Evolutionary conservation across 2,888 invertebrate species (phyloP).

Genomic region (Latrodectus hesperus): DNA sequence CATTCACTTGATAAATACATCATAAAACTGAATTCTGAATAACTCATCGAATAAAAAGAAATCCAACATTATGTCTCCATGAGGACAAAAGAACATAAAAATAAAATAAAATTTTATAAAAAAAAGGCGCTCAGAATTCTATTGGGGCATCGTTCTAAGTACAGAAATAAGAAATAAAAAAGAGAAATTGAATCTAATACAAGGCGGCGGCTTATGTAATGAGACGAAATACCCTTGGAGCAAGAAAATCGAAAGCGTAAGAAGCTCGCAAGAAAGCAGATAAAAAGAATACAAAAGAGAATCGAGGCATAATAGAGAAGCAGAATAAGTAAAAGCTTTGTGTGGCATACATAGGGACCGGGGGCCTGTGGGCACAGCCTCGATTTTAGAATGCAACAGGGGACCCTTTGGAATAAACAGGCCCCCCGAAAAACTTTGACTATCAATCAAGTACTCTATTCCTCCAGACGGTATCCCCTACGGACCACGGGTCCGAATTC

Average conservation of each 20-base stretch:
- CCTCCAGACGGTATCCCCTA: constrained; percentile 52
- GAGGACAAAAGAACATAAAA: neutral
- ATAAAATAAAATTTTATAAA: neutral
- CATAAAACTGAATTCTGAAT: neutral
- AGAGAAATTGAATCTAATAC: constrained; percentile 44
- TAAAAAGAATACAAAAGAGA: constrained; percentile 44
- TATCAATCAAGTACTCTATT: constrained; percentile 57
- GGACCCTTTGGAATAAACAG: constrained; percentile 69
- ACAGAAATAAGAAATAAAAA: constrained; percentile 13
- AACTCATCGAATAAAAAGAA: neutral
- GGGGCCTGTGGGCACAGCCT: constrained; percentile 18
- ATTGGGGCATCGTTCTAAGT: neutral
- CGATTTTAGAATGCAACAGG: constrained; percentile 68
- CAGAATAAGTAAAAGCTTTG: constrained; percentile 51
- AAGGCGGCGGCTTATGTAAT: constrained; percentile 66
- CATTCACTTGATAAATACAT: too few relatives aligned
- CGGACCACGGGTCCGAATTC: constrained; percentile 64
- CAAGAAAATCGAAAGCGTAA: constrained; percentile 57
- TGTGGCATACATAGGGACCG: constrained; percentile 23
- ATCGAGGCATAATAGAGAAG: constrained; percentile 66
- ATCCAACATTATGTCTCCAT: neutral
- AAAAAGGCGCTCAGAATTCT: neutral
- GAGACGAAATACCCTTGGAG: constrained; percentile 61
- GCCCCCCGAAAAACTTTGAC: constrained; percentile 66
- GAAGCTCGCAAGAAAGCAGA: constrained; percentile 19